phyloP scores from a whole-genome alignment of 1,140 invertebrate genomes.

The Polypedilum pembai region DNA sequence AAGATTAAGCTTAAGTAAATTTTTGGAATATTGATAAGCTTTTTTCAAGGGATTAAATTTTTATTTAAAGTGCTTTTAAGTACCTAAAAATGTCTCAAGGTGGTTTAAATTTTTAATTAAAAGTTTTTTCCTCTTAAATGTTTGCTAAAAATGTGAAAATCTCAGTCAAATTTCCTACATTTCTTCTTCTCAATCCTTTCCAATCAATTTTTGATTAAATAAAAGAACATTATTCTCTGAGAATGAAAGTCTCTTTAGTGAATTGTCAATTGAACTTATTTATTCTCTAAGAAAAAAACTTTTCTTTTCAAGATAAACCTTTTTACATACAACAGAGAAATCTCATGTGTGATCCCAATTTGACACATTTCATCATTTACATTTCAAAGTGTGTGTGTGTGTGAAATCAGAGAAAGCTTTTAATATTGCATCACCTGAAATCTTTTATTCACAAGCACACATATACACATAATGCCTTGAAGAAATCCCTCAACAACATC shows the following conservation, averaged over 20 bases:
- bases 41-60: too few relatives aligned
- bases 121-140: too few relatives aligned
- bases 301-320: too few relatives aligned
- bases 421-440: conserved; percentile 12
- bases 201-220: too few relatives aligned
- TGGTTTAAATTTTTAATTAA: too few relatives aligned
- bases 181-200: too few relatives aligned
- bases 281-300: background rate
- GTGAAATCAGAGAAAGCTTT: conserved; percentile 4
- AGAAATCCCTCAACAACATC: background rate
- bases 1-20: too few relatives aligned
- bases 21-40: too few relatives aligned
- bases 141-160: too few relatives aligned
- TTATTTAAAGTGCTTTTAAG: too few relatives aligned
- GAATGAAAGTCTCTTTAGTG: background rate
- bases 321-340: background rate
- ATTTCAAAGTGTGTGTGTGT: background rate
- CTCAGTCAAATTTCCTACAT: too few relatives aligned
- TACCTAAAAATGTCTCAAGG: too few relatives aligned
- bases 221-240: background rate
- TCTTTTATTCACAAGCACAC: background rate
- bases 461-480: background rate
- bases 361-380: conserved; percentile 17
- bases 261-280: background rate
- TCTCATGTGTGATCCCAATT: conserved; percentile 16